Evolutionary conservation across 2,113 vertebrate genomes (phyloP).

Genomic region (Aphyosemion australe): DNA sequence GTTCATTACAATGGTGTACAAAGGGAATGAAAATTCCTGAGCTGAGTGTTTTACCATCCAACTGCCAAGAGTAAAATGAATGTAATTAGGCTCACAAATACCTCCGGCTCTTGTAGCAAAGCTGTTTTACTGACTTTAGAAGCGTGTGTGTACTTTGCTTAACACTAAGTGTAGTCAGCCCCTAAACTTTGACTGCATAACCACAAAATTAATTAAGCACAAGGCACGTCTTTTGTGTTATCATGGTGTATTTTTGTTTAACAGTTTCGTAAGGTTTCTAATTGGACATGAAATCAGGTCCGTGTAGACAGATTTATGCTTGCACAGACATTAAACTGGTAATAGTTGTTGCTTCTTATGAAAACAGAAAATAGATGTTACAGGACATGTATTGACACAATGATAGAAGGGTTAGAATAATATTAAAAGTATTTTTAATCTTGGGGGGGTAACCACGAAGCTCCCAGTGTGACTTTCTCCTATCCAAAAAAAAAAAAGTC

Average conservation of each 20-base stretch:
- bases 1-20: conserved; percentile 72
- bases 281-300: not conserved
- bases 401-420: too few species aligned
- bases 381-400: not conserved
- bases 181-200: conserved; percentile 20
- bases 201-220: conserved; percentile 24
- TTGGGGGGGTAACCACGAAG: too few species aligned
- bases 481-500: too few species aligned
- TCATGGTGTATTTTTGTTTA: conserved; percentile 27
- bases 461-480: too few species aligned
- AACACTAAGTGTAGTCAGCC: conserved; percentile 29
- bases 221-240: conserved; percentile 31
- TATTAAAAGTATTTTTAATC: too few species aligned
- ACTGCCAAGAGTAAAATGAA: conserved; percentile 71
- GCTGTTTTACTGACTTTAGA: conserved; percentile 63
- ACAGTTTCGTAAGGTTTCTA: not conserved
- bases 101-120: conserved; percentile 64
- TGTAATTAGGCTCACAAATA: conserved; percentile 74
- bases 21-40: conserved; percentile 74
- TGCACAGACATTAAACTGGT: too few species aligned
- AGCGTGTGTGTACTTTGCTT: conserved; percentile 48
- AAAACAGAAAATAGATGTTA: too few species aligned
- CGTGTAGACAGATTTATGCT: too few species aligned
- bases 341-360: too few species aligned
- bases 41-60: conserved; percentile 72